Percentiles rank a stretch among this genome's conserved stretches.
Conservation (phyloP, 2,113 vertebrate species). For the Odontophorus gujanensis region DNA sequence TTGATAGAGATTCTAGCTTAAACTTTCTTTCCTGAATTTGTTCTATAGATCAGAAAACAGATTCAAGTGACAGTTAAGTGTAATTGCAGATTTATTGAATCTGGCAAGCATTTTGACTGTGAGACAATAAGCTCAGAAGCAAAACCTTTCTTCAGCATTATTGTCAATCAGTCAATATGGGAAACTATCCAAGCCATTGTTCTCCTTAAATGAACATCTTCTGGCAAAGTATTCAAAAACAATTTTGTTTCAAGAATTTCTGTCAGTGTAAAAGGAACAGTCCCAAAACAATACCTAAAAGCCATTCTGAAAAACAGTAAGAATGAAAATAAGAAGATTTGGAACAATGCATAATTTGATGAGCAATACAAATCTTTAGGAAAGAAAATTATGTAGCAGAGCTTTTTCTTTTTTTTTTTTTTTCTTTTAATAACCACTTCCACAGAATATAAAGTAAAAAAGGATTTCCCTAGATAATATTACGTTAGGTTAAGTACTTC, state of each 20-base stretch:
- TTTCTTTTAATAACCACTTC: not conserved
- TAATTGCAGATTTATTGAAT: conserved; percentile 6
- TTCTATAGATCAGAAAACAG: not conserved
- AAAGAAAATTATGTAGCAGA: not conserved
- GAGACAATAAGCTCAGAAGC: not conserved
- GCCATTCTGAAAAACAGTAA: not conserved
- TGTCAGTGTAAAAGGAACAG: not conserved
- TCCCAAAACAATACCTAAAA: not conserved
- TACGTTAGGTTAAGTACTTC: not conserved
- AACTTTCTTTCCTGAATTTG: not conserved
- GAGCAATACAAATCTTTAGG: not conserved
- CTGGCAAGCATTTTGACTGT: conserved; percentile 30
- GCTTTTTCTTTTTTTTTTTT: not conserved
- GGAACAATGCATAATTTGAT: not conserved
- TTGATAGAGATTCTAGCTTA: not conserved
- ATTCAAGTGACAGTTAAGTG: not conserved
- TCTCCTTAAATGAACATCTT: conserved; percentile 30
- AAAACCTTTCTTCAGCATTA: conserved; percentile 47
- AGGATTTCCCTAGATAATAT: not conserved
- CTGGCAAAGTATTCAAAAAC: not conserved
- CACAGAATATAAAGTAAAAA: not conserved
- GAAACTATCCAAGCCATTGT: conserved; percentile 2
- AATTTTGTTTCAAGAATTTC: conserved; percentile 20
- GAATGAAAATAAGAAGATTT: not conserved
- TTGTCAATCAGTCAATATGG: conserved; percentile 12